phyloP scores from a whole-genome alignment of 2,888 invertebrate species.

The Drosophila hamatofila region DNA sequence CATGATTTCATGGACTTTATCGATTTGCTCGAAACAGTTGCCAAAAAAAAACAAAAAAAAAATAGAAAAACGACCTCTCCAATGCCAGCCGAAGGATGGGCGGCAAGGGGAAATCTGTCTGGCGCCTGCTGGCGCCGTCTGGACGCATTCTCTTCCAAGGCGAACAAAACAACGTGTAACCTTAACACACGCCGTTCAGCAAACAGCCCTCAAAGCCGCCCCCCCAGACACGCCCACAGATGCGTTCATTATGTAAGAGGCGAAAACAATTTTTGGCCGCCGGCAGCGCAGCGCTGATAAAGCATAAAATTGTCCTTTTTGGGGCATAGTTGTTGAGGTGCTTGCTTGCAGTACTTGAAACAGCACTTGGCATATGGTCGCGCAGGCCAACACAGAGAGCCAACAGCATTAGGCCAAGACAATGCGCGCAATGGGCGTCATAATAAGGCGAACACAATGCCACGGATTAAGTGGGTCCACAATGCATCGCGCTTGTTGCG shows the following conservation, averaged over 20 bases:
- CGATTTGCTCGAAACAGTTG: conserved; percentile 62
- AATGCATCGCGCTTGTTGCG: conserved; percentile 47
- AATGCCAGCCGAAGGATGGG: conserved; percentile 16
- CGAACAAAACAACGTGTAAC: conserved; percentile 64
- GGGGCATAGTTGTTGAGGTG: conserved; percentile 9
- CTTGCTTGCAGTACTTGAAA: conserved; percentile 20
- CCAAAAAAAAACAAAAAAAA: conserved; percentile 42
- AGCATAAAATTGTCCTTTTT: conserved; percentile 44
- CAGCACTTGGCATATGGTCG: conserved; percentile 12
- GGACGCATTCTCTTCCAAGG: conserved; percentile 49
- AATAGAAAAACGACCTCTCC: not conserved
- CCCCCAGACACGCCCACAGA: conserved; percentile 18
- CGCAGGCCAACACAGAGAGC: conserved; percentile 30
- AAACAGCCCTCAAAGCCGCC: conserved; percentile 1
- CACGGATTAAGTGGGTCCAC: conserved; percentile 75
- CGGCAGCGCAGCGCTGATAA: conserved; percentile 43
- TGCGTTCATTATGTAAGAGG: conserved; percentile 52
- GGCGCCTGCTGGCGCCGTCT: conserved; percentile 70
- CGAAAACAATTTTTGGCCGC: conserved; percentile 52
- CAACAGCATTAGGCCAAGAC: conserved; percentile 68
- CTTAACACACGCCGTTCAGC: conserved; percentile 66
- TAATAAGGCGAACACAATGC: conserved; percentile 74
- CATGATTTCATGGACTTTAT: conserved; percentile 60
- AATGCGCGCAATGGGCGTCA: conserved; percentile 55
- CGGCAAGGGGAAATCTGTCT: conserved; percentile 29